Base-by-base conservation (phyloP, 1,140 invertebrate genomes). In the Limonius californicus region DNA sequence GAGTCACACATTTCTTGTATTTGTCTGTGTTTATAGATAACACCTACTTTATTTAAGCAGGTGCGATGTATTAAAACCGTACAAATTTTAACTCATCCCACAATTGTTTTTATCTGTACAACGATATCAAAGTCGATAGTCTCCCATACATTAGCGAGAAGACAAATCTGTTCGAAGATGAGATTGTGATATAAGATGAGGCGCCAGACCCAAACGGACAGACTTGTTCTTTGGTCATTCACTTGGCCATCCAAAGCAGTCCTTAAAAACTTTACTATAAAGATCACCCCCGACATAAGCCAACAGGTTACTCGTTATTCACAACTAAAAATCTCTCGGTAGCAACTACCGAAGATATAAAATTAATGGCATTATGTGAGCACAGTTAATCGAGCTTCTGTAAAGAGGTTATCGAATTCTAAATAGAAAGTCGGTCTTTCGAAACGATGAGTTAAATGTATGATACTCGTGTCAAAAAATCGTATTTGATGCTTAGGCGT, bases 281-380 rank as follows among this genome's bases (percentile, higher is more conserved):
- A 45, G 42, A 18, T 18, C 42, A 45, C 4, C 42, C 16, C n/a
- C 45, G 45, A n/a, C n/a, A n/a, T n/a, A n/a, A 32, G 27, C 11
- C 27, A 32, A 32, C 27, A 32, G 27, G 27, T 32, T 32, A 32
- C 27, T 32, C 27, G 11, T 32, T 32, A 32, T 32, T 32, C 27
- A 32, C 4, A 32, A 32, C 11, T 11, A 32, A 32, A 32, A 32
- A 32, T 32, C 27, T 11, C 20, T 2, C 45, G n/a, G 16, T 50
- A 50, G 45, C 20, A 18, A 50, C 45, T 50, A 50, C 45, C 19
- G 45, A 50, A 50, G 16, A 50, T 50, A 50, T 50, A 19, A 50
- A 50, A 21, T 50, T 50, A 50, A 50, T 50, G 45, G 12, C n/a
- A 18, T 50, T 50, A 6, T 18, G 12, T 8, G 12, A 45, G 16